Evolutionary conservation across 2,888 invertebrate species (phyloP).

Genomic region (Acrobasis consociella): DNA sequence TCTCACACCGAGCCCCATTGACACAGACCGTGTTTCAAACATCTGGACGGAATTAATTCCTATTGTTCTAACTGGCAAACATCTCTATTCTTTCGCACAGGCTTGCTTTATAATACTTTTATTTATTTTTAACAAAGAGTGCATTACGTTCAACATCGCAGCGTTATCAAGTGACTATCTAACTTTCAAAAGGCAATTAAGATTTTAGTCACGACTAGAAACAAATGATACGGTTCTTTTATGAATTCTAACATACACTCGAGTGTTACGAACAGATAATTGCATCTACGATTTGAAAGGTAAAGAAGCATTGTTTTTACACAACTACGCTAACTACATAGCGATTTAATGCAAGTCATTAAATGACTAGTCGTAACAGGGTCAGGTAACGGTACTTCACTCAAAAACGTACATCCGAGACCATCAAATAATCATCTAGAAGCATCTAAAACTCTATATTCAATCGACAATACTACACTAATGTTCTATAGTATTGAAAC

Average conservation of each 20-base stretch:
- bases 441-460: conserved; percentile 1
- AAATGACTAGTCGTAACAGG: neutral
- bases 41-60: conserved; percentile 31
- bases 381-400: neutral
- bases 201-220: neutral
- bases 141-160: neutral
- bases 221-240: neutral
- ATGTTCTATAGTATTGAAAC: conserved; percentile 26
- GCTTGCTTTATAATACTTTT: neutral
- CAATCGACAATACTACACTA: neutral
- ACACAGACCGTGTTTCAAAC: conserved; percentile 47
- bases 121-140: neutral
- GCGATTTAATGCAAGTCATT: conserved; percentile 12
- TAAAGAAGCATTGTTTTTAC: neutral
- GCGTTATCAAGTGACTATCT: neutral
- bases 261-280: neutral
- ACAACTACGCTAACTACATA: neutral
- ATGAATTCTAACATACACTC: neutral
- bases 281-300: neutral
- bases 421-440: conserved; percentile 9
- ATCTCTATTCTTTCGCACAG: conserved; percentile 3
- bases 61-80: conserved; percentile 15
- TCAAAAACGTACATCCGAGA: neutral
- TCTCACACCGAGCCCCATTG: conserved; percentile 46
- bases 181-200: neutral